Base-by-base conservation (phyloP, 1,140 invertebrate genomes). In the Drosophila parabipectinata region DNA sequence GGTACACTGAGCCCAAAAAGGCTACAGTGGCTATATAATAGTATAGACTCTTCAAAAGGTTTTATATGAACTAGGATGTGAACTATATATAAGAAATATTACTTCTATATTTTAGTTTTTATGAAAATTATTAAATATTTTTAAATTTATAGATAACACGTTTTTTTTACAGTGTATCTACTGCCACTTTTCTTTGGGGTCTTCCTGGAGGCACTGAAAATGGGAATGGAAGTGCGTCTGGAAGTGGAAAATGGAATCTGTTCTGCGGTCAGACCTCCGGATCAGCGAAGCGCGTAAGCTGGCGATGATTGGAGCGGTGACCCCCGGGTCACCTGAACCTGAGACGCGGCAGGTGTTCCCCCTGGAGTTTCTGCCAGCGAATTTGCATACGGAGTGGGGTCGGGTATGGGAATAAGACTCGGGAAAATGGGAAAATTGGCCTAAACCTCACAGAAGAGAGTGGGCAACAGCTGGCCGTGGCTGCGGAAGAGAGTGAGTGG, bases 401-500 rank as follows among this genome's bases (percentile, higher is more conserved):
- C 3, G 21, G 21, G 21, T 21, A 3, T 50, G 39, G 58, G 34
- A 32, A n/a, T 5, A 7, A n/a, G 9, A 24, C 14, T 8, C 14
- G 41, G 41, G 9, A 47, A 47, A 21, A 24, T 54, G 44, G 62
- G 15, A 32, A 55, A 55, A 77, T 51, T 28, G 54, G 74, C 73
- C 77, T 85, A 77, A 85, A 85, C 50, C 85, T 77, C 77, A 80
- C 77, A 69, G 77, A 69, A 76, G 76, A 73, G 56, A 37, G 60
- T 30, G 62, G 62, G 62, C 51, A 2, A 37, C 58, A 61, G 28
- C 28, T 21, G 18, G 32, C 21, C 15, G 39, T 5, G 21, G 21
- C 21, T 21, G 21, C 21, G 21, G 21, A 21, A 18, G 24, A 26
- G 14, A 67, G 64, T 69, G 64, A 8, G n/a, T 5, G 41, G 52